phyloP scores from a whole-genome alignment of 1,140 invertebrate species.

The Bombus waltoni region DNA sequence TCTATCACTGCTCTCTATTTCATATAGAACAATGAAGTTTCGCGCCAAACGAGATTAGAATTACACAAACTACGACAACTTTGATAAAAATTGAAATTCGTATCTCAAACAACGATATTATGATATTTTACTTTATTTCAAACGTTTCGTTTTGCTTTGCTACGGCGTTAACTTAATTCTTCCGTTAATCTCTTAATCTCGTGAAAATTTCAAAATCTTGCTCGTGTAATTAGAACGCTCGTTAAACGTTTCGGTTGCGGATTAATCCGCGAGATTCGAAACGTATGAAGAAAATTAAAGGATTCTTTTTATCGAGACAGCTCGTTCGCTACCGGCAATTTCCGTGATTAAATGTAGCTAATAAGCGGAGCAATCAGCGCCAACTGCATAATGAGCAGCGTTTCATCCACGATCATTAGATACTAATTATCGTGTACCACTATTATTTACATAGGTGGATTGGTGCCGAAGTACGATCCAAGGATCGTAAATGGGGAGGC shows the following conservation, averaged over 20 bases:
- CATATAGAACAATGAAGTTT: not conserved
- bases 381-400: not conserved
- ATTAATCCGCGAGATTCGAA: not conserved
- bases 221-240: not conserved
- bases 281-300: not conserved
- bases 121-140: too few species aligned
- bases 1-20: not conserved
- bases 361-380: not conserved
- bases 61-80: not conserved
- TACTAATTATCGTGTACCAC: conserved; percentile 16
- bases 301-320: not conserved
- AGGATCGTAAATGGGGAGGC: conserved; percentile 69
- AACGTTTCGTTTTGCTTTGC: too few species aligned
- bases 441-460: conserved; percentile 21
- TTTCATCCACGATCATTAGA: not conserved
- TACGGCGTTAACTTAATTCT: too few species aligned
- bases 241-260: not conserved
- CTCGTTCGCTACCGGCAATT: not conserved
- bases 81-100: too few species aligned
- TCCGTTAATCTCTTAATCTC: too few species aligned
- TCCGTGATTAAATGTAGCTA: conserved; percentile 5
- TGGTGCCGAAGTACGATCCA: conserved; percentile 32
- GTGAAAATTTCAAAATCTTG: not conserved
- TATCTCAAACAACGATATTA: too few species aligned
- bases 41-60: not conserved